Evolutionary conservation across 1,140 invertebrate genomes (phyloP), one percentile per base, ranked within the genome.

Genomic region (Philopotamus ludificatus): DNA sequence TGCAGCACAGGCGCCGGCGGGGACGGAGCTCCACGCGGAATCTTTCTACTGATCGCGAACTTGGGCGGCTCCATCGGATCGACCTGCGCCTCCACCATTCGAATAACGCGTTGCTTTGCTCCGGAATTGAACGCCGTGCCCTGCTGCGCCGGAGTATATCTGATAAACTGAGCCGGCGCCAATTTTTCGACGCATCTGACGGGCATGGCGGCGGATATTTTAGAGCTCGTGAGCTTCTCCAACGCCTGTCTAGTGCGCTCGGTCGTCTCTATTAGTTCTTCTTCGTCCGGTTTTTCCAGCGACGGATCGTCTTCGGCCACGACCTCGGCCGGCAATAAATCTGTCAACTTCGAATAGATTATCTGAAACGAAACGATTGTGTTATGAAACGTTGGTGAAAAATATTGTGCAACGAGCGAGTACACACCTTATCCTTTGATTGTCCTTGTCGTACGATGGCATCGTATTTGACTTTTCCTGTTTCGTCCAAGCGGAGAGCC

Each of bases 1-100:
- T 99, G 97, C 79, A 99, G 86, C 1, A 98, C 94, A 1, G 86
- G 86, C 1, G 97, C 96, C 16, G 97, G 98, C 0, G 98, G 98
- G 3, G 97, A 99, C 0, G 97, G 97, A 10, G 97, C 97, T 0
- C 95, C 97, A 68, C 97, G 84, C 0, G 98, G 98, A 70, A 99
- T 98, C 79, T 95, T 95, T 72, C 93, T 92, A 75, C 94, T 95
- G 45, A 95, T 94, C 80, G 95, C 95, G 79, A 99, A 99, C 74
- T 94, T 91, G 0, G 98, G 97, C 7, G 98, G 97, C 79, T 98
- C 96, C 89, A 99, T 95, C 0, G 98, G 98, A 84, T 99, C 98
- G 69, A 92, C 88, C 76, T 80, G 79, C 0, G 78, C 79, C 60
- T 81, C 79, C n/a, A 81, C 79, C 78, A 80, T 81, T 41, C 79